These are phyloP conservation scores for Epinotia demarniana DNA, from an alignment of 2,888 invertebrate genomes.

Conservation along the genomic window DNA sequence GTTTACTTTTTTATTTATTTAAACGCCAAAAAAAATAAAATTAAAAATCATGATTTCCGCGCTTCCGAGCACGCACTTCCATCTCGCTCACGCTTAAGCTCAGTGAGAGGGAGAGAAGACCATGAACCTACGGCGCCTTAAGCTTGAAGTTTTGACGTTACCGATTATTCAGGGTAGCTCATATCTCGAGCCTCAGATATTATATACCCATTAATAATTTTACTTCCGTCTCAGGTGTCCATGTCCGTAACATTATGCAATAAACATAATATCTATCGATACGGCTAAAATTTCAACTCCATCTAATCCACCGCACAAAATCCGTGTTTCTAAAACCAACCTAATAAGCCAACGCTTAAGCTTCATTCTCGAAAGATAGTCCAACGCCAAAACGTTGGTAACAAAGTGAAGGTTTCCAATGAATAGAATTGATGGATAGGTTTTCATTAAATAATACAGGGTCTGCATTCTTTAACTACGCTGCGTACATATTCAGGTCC, in stretches of 20 bases:
- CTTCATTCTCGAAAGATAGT: neutral
- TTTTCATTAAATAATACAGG: constrained; percentile 33
- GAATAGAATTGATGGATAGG: constrained; percentile 40
- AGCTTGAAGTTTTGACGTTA: too few relatives aligned
- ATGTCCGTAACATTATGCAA: neutral
- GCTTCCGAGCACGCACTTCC: too few relatives aligned
- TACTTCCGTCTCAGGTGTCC: neutral
- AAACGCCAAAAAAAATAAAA: too few relatives aligned
- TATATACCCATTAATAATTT: neutral
- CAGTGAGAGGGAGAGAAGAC: too few relatives aligned
- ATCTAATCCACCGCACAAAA: neutral
- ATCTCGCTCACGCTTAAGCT: too few relatives aligned
- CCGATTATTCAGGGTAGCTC: too few relatives aligned
- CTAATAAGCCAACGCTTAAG: neutral
- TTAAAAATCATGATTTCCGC: too few relatives aligned
- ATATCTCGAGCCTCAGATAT: too few relatives aligned
- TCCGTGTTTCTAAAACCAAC: neutral
- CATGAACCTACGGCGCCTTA: too few relatives aligned
- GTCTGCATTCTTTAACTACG: neutral
- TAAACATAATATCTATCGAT: constrained; percentile 2
- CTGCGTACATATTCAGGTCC: neutral
- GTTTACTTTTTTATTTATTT: too few relatives aligned
- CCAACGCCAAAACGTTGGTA: constrained; percentile 7
- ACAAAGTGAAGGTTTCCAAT: constrained; percentile 23
- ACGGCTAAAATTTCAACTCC: constrained; percentile 1